phyloP scores from a whole-genome alignment of 2,888 invertebrate genomes.

The Zhuqinia jingwanae region DNA sequence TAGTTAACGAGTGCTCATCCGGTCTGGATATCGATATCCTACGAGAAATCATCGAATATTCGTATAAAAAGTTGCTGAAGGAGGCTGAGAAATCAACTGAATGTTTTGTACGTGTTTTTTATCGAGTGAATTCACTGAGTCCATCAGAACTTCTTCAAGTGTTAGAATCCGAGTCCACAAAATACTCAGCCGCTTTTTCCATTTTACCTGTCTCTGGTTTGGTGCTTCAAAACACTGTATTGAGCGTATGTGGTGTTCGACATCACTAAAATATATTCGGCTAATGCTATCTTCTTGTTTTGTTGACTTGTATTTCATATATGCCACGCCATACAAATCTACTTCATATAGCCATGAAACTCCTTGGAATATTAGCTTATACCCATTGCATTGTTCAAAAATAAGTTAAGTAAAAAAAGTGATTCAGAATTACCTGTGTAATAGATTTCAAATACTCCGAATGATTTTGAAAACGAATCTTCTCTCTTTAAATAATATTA shows the following conservation, averaged over 20 bases:
- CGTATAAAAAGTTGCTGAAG: slow-evolving; percentile 82
- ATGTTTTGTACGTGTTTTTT: slow-evolving; percentile 89
- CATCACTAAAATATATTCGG: slow-evolving; percentile 83
- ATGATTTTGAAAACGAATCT: too few species aligned
- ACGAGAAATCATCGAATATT: slow-evolving; percentile 83
- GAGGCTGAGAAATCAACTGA: slow-evolving; percentile 83
- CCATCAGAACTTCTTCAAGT: slow-evolving; percentile 81
- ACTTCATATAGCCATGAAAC: too few species aligned
- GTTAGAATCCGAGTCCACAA: slow-evolving; percentile 80
- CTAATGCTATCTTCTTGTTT: neutral
- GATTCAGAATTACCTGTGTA: too few species aligned
- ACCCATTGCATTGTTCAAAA: too few species aligned
- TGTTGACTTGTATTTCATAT: neutral
- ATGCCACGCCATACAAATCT: neutral
- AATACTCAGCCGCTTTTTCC: slow-evolving; percentile 85
- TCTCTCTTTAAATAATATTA: too few species aligned
- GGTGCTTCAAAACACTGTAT: slow-evolving; percentile 90
- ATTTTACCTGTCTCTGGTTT: slow-evolving; percentile 90
- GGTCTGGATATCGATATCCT: slow-evolving; percentile 78
- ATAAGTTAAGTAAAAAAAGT: too few species aligned
- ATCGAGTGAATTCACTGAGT: slow-evolving; percentile 85
- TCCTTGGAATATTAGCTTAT: too few species aligned
- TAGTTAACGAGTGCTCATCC: slow-evolving; percentile 58
- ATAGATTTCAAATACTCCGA: too few species aligned
- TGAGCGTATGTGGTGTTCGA: slow-evolving; percentile 91